Evolutionary conservation across 2,797 vertebrate genomes (phyloP).

Genomic region (Pterois miles): DNA sequence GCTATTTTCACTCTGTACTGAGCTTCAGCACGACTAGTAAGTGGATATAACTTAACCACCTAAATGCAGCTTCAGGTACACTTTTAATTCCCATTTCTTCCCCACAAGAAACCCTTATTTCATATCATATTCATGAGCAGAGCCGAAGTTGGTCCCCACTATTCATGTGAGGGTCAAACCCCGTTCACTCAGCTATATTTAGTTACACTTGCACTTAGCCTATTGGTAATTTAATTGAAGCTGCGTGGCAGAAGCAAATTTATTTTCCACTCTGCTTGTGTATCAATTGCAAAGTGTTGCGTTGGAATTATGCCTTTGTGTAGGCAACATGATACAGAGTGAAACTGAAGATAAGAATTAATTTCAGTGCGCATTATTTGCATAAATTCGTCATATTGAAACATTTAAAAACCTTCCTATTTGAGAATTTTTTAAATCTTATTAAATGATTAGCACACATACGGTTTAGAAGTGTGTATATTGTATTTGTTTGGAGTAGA

Average conservation of each 20-base stretch:
- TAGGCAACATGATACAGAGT: slow-evolving; percentile 48
- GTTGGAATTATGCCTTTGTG: slow-evolving; percentile 46
- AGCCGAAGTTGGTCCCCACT: slow-evolving; percentile 30
- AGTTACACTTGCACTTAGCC: slow-evolving; percentile 69
- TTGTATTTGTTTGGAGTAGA: neutral
- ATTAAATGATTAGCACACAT: neutral
- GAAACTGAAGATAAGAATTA: slow-evolving; percentile 63
- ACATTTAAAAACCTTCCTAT: slow-evolving; percentile 23
- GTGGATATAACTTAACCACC: slow-evolving; percentile 13
- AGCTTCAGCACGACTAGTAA: neutral
- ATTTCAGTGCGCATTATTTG: slow-evolving; percentile 39
- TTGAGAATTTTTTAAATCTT: slow-evolving; percentile 6
- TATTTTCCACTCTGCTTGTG: slow-evolving; percentile 65
- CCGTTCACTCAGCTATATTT: slow-evolving; percentile 68
- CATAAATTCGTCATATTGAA: slow-evolving; percentile 40
- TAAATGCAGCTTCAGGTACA: slow-evolving; percentile 19
- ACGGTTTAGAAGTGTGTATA: neutral
- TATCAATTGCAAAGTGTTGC: slow-evolving; percentile 42
- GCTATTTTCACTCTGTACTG: slow-evolving; percentile 13
- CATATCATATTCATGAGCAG: slow-evolving; percentile 45
- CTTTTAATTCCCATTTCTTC: slow-evolving; percentile 32
- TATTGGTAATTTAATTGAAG: slow-evolving; percentile 71
- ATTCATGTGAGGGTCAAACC: slow-evolving; percentile 59
- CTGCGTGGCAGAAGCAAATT: slow-evolving; percentile 55
- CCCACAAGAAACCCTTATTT: slow-evolving; percentile 26